Conservation (phyloP, 2,113 vertebrate species). For the Pelecanus crispus region DNA sequence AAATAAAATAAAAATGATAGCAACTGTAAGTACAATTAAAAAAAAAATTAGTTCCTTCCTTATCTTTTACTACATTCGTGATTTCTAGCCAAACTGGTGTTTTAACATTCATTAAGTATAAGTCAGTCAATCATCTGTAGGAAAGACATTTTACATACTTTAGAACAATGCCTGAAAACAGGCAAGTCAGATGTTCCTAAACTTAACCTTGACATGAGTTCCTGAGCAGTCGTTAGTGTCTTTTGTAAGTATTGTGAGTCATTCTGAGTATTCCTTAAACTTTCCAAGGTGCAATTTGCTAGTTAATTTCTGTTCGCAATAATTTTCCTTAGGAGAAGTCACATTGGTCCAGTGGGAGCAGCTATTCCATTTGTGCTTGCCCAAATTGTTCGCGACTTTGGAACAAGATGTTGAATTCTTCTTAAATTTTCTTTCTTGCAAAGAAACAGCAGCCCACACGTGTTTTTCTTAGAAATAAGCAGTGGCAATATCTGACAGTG, state of each 20-base stretch:
- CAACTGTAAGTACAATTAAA: neutral
- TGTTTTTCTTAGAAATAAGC: neutral
- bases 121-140: neutral
- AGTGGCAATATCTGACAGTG: neutral
- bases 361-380: neutral
- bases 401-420: neutral
- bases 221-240: neutral
- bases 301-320: neutral
- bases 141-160: neutral
- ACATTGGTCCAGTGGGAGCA: neutral
- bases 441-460: neutral
- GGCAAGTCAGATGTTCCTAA: neutral
- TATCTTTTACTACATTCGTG: neutral
- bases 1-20: neutral
- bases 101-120: neutral
- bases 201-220: neutral
- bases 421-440: neutral
- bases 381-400: neutral
- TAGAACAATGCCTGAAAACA: neutral
- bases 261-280: neutral
- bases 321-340: neutral
- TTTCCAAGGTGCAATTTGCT: neutral
- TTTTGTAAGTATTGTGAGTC: neutral
- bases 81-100: neutral
- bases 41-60: neutral